These are phyloP conservation scores for Neoaliturus tenellus DNA, from an alignment of 2,888 invertebrate species.

Conservation along the genomic window DNA sequence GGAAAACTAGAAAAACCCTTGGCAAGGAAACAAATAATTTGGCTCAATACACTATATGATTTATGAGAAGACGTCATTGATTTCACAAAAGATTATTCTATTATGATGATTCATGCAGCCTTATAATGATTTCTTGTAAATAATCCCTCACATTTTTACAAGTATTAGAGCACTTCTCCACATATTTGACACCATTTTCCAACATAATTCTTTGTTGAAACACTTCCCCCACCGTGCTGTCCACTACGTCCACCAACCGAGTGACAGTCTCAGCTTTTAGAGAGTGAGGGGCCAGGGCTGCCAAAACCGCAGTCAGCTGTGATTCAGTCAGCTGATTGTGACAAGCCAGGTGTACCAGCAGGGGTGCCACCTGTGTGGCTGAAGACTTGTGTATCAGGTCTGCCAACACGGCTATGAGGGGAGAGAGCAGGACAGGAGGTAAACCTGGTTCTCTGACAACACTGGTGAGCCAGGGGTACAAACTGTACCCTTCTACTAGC, in stretches of 20 bases:
- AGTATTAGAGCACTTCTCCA: not conserved
- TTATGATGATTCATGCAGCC: not conserved
- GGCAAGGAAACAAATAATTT: no score
- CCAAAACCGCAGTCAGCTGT: conserved; percentile 20
- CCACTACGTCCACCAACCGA: not conserved
- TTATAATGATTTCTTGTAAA: conserved; percentile 17
- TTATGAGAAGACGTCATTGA: no score
- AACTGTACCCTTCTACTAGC: conserved; percentile 80
- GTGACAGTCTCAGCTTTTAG: not conserved
- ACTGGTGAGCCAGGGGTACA: conserved; percentile 82
- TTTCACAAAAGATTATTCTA: no score
- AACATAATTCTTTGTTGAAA: conserved; percentile 40
- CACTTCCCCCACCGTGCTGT: not conserved
- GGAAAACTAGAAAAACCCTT: no score
- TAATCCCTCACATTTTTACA: not conserved
- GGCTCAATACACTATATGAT: no score
- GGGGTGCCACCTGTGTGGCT: conserved; percentile 7
- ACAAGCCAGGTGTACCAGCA: conserved; percentile 3
- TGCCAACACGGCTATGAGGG: conserved; percentile 17
- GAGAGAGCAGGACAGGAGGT: not conserved
- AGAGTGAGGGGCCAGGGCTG: conserved; percentile 18
- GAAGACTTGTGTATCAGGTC: conserved; percentile 30
- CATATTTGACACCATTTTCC: conserved; percentile 26
- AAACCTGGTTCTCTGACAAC: conserved; percentile 64
- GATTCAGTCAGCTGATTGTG: not conserved